A percentile compares a stretch with the other conserved stretches of the same genome.
These are phyloP conservation scores for Resseliella maxima DNA, from an alignment of 2,888 invertebrate genomes.

Conservation along the genomic window DNA sequence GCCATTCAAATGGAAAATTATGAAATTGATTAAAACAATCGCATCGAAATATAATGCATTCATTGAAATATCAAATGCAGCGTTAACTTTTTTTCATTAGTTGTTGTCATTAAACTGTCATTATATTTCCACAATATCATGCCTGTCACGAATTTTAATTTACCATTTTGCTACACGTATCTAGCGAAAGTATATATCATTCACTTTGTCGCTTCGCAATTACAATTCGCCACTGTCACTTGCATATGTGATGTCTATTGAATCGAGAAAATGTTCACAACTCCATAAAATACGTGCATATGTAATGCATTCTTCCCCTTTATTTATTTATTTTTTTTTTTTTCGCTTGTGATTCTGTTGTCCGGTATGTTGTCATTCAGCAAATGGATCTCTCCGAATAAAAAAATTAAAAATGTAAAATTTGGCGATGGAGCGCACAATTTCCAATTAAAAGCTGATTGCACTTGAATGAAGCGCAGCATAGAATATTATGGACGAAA, in stretches of 20 bases:
- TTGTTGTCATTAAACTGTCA: not conserved
- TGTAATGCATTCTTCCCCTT: not conserved
- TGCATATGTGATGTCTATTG: not conserved
- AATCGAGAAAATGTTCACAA: not conserved
- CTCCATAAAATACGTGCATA: not conserved
- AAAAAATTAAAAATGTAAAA: constrained; percentile 15
- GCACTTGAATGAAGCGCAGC: not conserved
- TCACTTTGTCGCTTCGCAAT: constrained; percentile 35
- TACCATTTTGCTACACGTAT: not conserved
- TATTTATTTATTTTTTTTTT: not conserved
- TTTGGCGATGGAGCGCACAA: not conserved
- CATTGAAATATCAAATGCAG: constrained; percentile 32
- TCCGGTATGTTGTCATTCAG: not conserved
- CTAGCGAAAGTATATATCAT: not conserved
- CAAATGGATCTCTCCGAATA: not conserved
- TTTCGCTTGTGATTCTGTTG: too few species aligned
- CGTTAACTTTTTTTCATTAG: constrained; percentile 1
- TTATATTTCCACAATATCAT: not conserved
- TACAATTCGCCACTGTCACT: not conserved
- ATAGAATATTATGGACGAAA: not conserved
- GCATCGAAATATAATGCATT: not conserved
- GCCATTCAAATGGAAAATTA: constrained; percentile 14
- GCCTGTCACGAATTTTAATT: not conserved
- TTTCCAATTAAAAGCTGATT: constrained; percentile 20
- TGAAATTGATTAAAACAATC: constrained; percentile 35